Conservation (phyloP, 2,888 invertebrate species). For the Charanyca ferruginea region DNA sequence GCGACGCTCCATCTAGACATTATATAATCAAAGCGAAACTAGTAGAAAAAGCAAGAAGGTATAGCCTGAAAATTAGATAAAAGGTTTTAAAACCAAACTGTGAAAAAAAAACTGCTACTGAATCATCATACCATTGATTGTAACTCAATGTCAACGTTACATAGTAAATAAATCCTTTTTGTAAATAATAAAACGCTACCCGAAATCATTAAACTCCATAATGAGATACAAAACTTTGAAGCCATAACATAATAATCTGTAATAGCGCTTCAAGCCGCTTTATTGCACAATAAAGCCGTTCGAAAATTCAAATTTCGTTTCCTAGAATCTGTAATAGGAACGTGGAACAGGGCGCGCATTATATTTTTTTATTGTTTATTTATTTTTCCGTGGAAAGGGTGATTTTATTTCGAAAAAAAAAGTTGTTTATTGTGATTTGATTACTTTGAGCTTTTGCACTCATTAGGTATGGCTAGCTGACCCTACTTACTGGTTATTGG, state of each 20-base stretch:
- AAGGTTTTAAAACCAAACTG: no score
- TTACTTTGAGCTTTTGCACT: slow-evolving; percentile 49
- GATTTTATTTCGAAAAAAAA: slow-evolving; percentile 56
- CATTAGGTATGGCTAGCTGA: slow-evolving; percentile 8
- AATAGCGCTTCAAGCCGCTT: slow-evolving; percentile 73
- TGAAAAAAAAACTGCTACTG: no score
- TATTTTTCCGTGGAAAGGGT: slow-evolving; percentile 72
- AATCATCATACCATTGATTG: no score
- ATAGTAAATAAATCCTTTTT: slow-evolving; percentile 28
- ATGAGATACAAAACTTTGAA: slow-evolving; percentile 68
- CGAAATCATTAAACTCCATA: slow-evolving; percentile 64
- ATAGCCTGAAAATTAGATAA: no score
- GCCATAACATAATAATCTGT: slow-evolving; percentile 76
- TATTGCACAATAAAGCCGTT: slow-evolving; percentile 74
- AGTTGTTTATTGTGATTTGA: slow-evolving; percentile 45
- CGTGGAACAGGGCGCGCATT: slow-evolving; percentile 67
- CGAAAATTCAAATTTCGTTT: slow-evolving; percentile 74
- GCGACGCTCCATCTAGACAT: no score
- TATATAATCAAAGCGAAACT: no score
- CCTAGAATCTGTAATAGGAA: slow-evolving; percentile 77
- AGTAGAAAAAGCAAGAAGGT: no score
- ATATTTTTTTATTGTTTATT: slow-evolving; percentile 73
- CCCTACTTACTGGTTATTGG: background rate
- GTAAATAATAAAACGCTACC: slow-evolving; percentile 46
- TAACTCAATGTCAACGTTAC: slow-evolving; percentile 32